Percentiles rank a stretch among this genome's conserved stretches.
These are phyloP conservation scores for Pangasius mekongensis DNA, from an alignment of 2,797 vertebrate species.

Conservation along the genomic window DNA sequence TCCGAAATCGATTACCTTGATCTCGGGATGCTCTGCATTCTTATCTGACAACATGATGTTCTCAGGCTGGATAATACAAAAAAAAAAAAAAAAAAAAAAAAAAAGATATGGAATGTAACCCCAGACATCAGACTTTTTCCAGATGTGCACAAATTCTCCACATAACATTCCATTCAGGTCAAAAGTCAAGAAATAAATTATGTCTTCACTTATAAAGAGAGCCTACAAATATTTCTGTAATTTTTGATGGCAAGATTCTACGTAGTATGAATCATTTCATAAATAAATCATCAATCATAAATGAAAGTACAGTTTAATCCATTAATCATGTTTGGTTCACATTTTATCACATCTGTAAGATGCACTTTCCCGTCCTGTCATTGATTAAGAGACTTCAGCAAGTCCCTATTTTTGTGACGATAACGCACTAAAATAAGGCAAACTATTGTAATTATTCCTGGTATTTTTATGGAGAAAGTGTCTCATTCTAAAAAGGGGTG, in stretches of 20 bases:
- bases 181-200: not conserved
- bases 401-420: not conserved
- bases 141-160: slow-evolving; percentile 13
- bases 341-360: not conserved
- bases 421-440: not conserved
- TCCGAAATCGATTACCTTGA: slow-evolving; percentile 84
- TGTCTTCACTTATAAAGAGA: too few species aligned
- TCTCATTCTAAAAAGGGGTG: not conserved
- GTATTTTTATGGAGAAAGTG: not conserved
- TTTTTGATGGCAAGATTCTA: too few species aligned
- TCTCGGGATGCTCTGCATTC: slow-evolving; percentile 61
- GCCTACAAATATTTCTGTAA: not conserved
- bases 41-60: slow-evolving; percentile 83
- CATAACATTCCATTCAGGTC: not conserved
- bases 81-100: not conserved
- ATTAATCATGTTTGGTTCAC: not conserved
- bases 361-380: not conserved
- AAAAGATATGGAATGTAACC: not conserved
- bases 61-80: slow-evolving; percentile 72
- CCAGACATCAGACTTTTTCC: not conserved
- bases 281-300: not conserved
- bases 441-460: not conserved
- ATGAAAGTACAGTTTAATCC: not conserved
- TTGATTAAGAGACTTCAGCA: not conserved
- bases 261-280: not conserved